Evolutionary conservation across 2,888 invertebrate genomes (phyloP).

Genomic region (Cheilosia vulpina): DNA sequence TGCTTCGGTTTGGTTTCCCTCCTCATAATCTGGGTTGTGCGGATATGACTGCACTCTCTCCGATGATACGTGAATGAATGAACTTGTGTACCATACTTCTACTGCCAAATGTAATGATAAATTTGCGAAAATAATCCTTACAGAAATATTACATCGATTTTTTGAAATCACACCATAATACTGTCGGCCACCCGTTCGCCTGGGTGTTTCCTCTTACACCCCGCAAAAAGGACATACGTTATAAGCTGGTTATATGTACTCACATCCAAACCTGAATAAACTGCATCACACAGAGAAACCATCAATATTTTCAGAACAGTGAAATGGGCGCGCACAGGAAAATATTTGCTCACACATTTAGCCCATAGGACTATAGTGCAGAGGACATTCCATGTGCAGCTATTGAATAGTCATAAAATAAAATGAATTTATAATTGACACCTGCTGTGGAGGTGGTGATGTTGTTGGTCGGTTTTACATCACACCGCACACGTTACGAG

Average conservation of each 20-base stretch:
- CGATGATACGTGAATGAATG: neutral
- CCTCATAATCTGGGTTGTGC: neutral
- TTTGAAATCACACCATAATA: constrained; percentile 47
- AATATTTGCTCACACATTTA: constrained; percentile 51
- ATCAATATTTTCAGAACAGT: constrained; percentile 47
- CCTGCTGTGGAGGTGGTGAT: constrained; percentile 58
- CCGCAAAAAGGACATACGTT: neutral
- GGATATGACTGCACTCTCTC: neutral
- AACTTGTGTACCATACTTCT: constrained; percentile 2
- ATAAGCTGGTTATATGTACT: neutral
- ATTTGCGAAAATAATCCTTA: constrained; percentile 60
- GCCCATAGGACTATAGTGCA: constrained; percentile 8
- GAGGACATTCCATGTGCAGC: constrained; percentile 15
- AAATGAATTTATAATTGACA: constrained; percentile 75
- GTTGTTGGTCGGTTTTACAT: constrained; percentile 39
- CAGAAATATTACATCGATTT: constrained; percentile 62
- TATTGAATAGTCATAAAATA: constrained; percentile 71
- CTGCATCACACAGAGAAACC: constrained; percentile 35
- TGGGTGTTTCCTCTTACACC: neutral
- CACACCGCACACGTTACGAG: constrained; percentile 13
- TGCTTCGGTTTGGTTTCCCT: neutral
- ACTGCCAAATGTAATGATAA: constrained; percentile 44
- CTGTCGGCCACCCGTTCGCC: neutral
- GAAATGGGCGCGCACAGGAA: constrained; percentile 14
- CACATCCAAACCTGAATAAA: constrained; percentile 6